phyloP scores from a whole-genome alignment of 2,888 invertebrate species.

The Plagiodera versicolora region DNA sequence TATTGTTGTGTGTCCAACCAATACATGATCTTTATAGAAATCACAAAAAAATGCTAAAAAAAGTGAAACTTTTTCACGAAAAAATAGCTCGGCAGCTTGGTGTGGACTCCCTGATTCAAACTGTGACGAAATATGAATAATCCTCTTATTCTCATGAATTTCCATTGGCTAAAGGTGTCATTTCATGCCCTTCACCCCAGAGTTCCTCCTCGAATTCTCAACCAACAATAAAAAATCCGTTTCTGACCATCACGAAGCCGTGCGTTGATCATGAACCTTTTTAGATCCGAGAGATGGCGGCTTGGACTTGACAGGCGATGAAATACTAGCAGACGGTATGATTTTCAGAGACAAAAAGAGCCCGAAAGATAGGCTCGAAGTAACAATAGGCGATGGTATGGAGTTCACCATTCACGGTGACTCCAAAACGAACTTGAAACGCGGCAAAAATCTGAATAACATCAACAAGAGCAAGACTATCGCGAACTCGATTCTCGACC shows the following conservation, averaged over 20 bases:
- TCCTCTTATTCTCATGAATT: too few species aligned
- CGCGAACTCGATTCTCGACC: conserved; percentile 70
- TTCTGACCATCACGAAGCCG: background rate
- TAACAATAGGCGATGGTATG: conserved; percentile 91
- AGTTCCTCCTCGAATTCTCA: too few species aligned
- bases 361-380: conserved; percentile 83
- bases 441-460: conserved; percentile 68
- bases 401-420: conserved; percentile 93
- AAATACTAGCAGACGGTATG: conserved; percentile 81
- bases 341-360: conserved; percentile 86
- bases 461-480: conserved; percentile 73
- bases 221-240: too few species aligned
- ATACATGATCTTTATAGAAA: too few species aligned
- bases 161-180: too few species aligned
- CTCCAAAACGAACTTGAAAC: conserved; percentile 77
- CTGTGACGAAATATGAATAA: too few species aligned
- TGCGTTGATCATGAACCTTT: conserved; percentile 38
- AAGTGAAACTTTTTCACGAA: too few species aligned
- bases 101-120: too few species aligned
- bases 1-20: too few species aligned
- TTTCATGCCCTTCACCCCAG: too few species aligned
- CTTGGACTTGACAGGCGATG: conserved; percentile 57
- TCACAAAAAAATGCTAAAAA: too few species aligned
- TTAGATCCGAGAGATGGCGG: conserved; percentile 63
- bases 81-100: too few species aligned